These are phyloP conservation scores for Merodon equestris DNA, from an alignment of 2,888 invertebrate species.

Conservation along the genomic window DNA sequence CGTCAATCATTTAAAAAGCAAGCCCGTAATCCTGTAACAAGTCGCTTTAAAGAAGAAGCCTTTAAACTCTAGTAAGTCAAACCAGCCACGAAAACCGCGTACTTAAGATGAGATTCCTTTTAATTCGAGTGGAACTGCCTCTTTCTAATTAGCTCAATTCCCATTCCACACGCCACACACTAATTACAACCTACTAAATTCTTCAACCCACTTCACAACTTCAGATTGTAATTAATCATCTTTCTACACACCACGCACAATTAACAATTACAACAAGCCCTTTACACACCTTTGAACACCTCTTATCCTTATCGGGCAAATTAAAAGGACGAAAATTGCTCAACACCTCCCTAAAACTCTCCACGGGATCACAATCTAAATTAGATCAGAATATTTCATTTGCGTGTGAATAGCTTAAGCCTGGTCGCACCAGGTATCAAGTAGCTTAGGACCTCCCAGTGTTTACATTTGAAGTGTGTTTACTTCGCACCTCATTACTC, in stretches of 20 bases:
- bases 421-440: slow-evolving; percentile 38
- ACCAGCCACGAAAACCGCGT: too few relatives aligned
- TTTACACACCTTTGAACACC: slow-evolving; percentile 37
- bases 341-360: slow-evolving; percentile 9
- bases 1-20: too few relatives aligned
- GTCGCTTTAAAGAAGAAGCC: too few relatives aligned
- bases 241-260: slow-evolving; percentile 8
- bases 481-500: slow-evolving; percentile 53
- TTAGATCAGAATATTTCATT: slow-evolving; percentile 52
- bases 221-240: slow-evolving; percentile 35
- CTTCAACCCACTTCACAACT: neutral
- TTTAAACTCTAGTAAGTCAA: too few relatives aligned
- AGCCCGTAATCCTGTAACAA: too few relatives aligned
- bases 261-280: slow-evolving; percentile 36
- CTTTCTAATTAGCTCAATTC: too few relatives aligned
- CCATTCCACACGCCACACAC: too few relatives aligned
- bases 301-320: slow-evolving; percentile 30
- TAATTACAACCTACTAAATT: neutral
- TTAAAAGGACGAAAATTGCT: slow-evolving; percentile 52
- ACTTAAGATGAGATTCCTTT: too few relatives aligned
- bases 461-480: slow-evolving; percentile 28
- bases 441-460: neutral
- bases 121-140: too few relatives aligned
- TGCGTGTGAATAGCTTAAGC: slow-evolving; percentile 57
- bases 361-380: slow-evolving; percentile 32